Percentiles rank a stretch among this genome's conserved stretches.
Evolutionary conservation across 2,797 vertebrate genomes (phyloP).

Genomic region (Amniataba percoides): DNA sequence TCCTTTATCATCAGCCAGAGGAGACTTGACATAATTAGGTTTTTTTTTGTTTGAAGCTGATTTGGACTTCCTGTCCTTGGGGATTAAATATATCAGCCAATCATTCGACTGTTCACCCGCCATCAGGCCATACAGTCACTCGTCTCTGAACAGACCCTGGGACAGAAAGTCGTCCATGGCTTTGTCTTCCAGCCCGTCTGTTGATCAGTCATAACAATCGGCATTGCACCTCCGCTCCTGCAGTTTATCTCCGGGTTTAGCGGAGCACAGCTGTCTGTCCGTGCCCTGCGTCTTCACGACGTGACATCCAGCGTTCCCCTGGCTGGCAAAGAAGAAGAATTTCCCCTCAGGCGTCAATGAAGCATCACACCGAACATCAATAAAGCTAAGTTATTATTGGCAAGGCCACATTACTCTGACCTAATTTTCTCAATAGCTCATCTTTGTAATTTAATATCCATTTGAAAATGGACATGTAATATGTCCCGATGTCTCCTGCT

Average conservation of each 20-base stretch:
- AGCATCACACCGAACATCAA: constrained; percentile 53
- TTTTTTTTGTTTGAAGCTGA: constrained; percentile 76
- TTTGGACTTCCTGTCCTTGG: constrained; percentile 77
- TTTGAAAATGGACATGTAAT: constrained; percentile 38
- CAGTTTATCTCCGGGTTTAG: constrained; percentile 29
- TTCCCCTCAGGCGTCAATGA: constrained; percentile 55
- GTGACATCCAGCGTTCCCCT: constrained; percentile 15
- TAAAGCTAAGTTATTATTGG: constrained; percentile 58
- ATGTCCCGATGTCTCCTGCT: constrained; percentile 21
- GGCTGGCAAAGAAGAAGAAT: constrained; percentile 24
- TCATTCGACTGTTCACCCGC: constrained; percentile 56
- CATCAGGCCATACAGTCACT: constrained; percentile 36
- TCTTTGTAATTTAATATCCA: constrained; percentile 45
- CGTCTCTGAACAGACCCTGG: constrained; percentile 47
- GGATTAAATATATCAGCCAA: constrained; percentile 78
- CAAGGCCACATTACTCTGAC: constrained; percentile 46
- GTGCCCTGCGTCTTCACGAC: constrained; percentile 33
- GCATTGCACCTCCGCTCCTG: constrained; percentile 30
- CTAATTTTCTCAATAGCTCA: constrained; percentile 56
- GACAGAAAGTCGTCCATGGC: constrained; percentile 31
- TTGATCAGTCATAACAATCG: constrained; percentile 58
- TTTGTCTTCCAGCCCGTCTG: constrained; percentile 23
- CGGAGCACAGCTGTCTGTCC: constrained; percentile 17
- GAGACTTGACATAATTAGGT: constrained; percentile 85
- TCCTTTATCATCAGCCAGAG: constrained; percentile 87